Evolutionary conservation across 2,797 vertebrate genomes (phyloP).

Genomic region (Enteromius anoplus): DNA sequence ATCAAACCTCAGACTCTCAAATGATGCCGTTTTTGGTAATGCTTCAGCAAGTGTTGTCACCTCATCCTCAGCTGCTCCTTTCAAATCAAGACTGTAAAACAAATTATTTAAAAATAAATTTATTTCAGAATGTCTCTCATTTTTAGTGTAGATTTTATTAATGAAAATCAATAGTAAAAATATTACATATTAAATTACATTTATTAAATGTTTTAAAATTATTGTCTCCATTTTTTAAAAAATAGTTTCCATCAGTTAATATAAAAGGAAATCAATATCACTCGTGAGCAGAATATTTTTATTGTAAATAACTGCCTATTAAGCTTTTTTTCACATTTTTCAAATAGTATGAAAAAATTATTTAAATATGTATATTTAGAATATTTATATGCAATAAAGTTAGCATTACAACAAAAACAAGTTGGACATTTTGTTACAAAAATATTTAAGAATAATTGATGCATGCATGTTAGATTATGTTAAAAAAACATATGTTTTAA

Average conservation of each 20-base stretch:
- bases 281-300: background rate
- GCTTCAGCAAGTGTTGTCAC: constrained; percentile 58
- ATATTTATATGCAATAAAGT: background rate
- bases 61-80: constrained; percentile 57
- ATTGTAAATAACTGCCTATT: background rate
- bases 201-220: background rate
- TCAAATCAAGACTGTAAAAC: constrained; percentile 70
- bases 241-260: background rate
- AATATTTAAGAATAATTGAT: background rate
- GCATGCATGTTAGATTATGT: background rate
- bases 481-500: background rate
- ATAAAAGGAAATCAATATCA: background rate
- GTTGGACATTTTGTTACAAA: background rate
- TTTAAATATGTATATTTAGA: background rate
- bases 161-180: background rate
- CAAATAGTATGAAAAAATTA: background rate
- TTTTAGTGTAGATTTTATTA: background rate
- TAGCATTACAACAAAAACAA: background rate
- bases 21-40: constrained; percentile 63
- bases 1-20: constrained; percentile 78
- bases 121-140: background rate
- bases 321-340: background rate
- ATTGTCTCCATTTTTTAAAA: background rate
- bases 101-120: no score
- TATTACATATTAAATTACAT: background rate